Evolutionary conservation across 64 coral and sea anemone genomes (phyloP).

Genomic region (Cladopsammia gracilis): DNA sequence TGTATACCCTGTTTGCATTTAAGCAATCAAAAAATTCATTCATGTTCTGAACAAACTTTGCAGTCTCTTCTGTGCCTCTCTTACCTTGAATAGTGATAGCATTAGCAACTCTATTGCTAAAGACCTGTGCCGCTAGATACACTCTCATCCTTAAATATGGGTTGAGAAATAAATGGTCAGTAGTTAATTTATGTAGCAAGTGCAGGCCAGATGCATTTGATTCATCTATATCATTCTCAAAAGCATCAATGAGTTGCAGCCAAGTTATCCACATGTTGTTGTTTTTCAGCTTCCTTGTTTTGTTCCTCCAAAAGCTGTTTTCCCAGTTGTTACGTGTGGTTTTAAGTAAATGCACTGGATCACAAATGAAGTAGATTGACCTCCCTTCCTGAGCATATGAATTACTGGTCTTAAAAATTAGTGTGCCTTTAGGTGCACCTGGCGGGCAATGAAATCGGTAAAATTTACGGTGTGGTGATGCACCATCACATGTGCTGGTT

Average conservation of each 20-base stretch:
- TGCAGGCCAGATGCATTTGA: conserved; percentile 19
- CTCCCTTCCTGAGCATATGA: background rate
- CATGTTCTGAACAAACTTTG: conserved; percentile 38
- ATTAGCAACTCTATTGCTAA: conserved; percentile 18
- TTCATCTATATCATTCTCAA: too few relatives aligned
- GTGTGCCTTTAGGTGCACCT: background rate
- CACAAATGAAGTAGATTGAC: conserved; percentile 20
- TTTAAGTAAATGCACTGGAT: conserved; percentile 17
- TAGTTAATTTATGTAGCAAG: conserved; percentile 8
- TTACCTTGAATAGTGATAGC: conserved; percentile 20
- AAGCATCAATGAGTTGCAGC: too few relatives aligned
- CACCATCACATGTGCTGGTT: conserved; percentile 41
- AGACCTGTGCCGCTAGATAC: conserved; percentile 29
- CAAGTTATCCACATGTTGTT: too few relatives aligned
- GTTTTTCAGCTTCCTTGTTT: too few relatives aligned
- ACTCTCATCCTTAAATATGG: conserved; percentile 38
- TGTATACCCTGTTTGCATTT: conserved; percentile 51
- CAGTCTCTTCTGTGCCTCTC: conserved; percentile 18
- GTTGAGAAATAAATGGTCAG: conserved; percentile 45
- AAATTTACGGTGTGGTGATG: background rate
- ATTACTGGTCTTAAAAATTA: conserved; percentile 12
- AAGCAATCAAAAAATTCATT: conserved; percentile 64
- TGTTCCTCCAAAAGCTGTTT: too few relatives aligned
- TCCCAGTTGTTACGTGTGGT: too few relatives aligned
- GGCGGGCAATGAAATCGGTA: conserved; percentile 7